Evolutionary conservation across 1,140 invertebrate species (phyloP).

Genomic region (Philopotamus ludificatus): DNA sequence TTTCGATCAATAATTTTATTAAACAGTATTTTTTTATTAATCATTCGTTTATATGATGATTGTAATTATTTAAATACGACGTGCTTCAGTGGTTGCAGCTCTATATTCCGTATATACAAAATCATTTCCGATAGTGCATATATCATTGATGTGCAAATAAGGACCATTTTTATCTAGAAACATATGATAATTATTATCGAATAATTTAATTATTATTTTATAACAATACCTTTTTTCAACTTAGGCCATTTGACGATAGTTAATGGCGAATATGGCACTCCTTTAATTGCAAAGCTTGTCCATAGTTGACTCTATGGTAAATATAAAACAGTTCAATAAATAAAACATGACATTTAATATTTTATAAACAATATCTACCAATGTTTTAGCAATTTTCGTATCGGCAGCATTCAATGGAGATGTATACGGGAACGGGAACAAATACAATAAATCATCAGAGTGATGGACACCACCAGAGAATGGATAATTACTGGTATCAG

Average conservation of each 20-base stretch:
- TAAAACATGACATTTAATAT: no score
- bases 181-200: background rate
- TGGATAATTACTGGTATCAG: conserved; percentile 45
- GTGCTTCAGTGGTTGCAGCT: background rate
- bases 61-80: no score
- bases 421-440: conserved; percentile 42
- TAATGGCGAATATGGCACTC: conserved; percentile 1
- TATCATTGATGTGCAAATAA: conserved; percentile 15
- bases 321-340: no score
- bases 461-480: conserved; percentile 49
- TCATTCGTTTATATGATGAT: no score
- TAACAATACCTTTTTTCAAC: conserved; percentile 2
- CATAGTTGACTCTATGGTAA: conserved; percentile 5
- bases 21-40: no score
- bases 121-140: background rate
- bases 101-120: conserved; percentile 13
- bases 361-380: conserved; percentile 38
- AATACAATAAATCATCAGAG: conserved; percentile 48
- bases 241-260: background rate
- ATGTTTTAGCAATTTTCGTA: conserved; percentile 44
- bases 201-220: background rate
- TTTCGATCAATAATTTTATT: no score
- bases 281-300: conserved; percentile 14
- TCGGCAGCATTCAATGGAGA: conserved; percentile 45
- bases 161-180: conserved; percentile 15